Percentiles rank a stretch among this genome's conserved stretches.
Conservation (phyloP, 1,140 invertebrate genomes). For the Procambarus clarkii region DNA sequence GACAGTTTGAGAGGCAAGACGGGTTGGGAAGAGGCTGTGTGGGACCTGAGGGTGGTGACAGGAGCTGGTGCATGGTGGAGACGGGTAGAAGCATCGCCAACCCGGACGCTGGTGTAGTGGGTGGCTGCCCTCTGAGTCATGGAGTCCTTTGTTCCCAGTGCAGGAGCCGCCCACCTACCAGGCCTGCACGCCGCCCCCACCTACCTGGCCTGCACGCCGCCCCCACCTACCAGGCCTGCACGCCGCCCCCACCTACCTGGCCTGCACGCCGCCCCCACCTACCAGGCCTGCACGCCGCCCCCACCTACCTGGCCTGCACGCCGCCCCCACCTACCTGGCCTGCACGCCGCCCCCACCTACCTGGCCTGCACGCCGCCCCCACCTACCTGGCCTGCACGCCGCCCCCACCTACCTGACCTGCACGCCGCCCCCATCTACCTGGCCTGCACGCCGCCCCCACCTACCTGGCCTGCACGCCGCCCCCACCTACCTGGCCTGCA, state of each 20-base stretch:
- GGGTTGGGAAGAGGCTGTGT: no score
- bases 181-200: neutral
- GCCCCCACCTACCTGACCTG: no score
- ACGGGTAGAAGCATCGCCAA: neutral
- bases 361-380: no score
- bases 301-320: neutral
- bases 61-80: no score
- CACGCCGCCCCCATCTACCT: no score
- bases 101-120: slow-evolving; percentile 6
- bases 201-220: neutral
- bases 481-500: no score
- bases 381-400: no score
- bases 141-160: neutral
- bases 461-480: no score
- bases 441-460: no score
- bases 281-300: neutral
- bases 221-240: neutral
- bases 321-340: neutral
- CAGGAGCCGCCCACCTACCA: neutral
- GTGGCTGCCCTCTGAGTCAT: slow-evolving; percentile 3
- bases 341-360: neutral
- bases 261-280: no score
- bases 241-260: neutral
- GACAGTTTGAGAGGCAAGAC: no score
- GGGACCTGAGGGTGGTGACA: no score